These are phyloP conservation scores for Bucorvus abyssinicus DNA, from an alignment of 2,797 vertebrate species.

Conservation along the genomic window DNA sequence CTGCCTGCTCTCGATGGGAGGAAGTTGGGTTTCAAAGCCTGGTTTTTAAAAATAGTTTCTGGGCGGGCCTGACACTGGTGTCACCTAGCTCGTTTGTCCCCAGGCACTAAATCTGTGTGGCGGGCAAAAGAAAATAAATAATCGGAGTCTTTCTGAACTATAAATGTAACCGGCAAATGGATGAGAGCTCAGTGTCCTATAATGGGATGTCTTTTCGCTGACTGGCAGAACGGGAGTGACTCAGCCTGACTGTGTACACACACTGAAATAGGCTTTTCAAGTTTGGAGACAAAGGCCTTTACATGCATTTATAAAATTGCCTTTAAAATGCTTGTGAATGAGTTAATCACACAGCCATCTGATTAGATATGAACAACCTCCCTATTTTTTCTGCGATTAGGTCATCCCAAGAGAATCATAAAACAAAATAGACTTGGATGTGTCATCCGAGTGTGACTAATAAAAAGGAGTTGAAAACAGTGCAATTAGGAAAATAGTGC, in stretches of 20 bases:
- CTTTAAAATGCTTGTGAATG: slow-evolving; percentile 56
- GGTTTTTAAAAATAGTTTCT: slow-evolving; percentile 12
- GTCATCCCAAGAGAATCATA: slow-evolving; percentile 35
- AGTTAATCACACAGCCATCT: slow-evolving; percentile 56
- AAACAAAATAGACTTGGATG: slow-evolving; percentile 43
- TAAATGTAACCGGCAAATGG: slow-evolving; percentile 42
- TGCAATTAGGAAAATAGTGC: neutral
- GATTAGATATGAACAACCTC: slow-evolving; percentile 41
- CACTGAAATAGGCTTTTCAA: slow-evolving; percentile 58
- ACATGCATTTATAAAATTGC: slow-evolving; percentile 60
- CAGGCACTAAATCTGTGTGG: neutral
- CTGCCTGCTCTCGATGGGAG: neutral
- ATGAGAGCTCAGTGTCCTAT: slow-evolving; percentile 43
- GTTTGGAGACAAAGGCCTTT: slow-evolving; percentile 65
- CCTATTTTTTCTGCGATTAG: slow-evolving; percentile 45
- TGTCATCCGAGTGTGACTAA: slow-evolving; percentile 40
- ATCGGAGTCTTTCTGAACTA: slow-evolving; percentile 13
- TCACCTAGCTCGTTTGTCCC: slow-evolving; percentile 42
- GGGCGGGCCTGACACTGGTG: slow-evolving; percentile 36
- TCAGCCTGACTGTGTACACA: slow-evolving; percentile 43
- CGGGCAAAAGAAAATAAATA: neutral
- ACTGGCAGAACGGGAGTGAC: slow-evolving; percentile 55
- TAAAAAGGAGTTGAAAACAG: slow-evolving; percentile 31
- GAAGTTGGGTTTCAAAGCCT: slow-evolving; percentile 11
- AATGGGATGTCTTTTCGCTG: slow-evolving; percentile 50